Conservation (phyloP, 2,113 vertebrate genomes). For the Euleptes europaea region DNA sequence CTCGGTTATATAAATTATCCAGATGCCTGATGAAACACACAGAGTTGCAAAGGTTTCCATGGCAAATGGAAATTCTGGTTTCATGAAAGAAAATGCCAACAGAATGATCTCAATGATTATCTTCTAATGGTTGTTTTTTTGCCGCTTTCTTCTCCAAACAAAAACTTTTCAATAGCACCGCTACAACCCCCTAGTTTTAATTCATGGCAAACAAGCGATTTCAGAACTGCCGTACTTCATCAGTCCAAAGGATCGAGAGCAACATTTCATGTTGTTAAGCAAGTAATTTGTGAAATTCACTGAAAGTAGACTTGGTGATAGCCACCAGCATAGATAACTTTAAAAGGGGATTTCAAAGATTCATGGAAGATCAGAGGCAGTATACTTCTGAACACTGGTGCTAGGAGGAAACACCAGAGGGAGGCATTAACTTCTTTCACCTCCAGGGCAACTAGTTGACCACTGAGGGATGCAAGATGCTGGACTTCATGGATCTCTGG, state of each 20-base stretch:
- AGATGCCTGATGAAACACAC: background rate
- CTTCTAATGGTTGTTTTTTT: background rate
- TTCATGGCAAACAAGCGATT: background rate
- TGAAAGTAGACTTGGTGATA: background rate
- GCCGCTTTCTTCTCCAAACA: background rate
- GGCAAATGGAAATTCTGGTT: background rate
- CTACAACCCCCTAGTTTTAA: background rate
- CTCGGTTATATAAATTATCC: background rate
- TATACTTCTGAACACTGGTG: background rate
- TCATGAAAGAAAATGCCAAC: background rate
- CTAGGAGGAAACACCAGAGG: background rate
- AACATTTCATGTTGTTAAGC: background rate
- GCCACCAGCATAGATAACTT: background rate
- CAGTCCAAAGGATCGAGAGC: background rate
- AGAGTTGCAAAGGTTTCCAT: background rate
- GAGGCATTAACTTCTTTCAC: no score
- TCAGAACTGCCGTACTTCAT: background rate
- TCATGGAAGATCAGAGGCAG: background rate
- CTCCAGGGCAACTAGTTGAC: no score
- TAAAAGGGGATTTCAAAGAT: background rate
- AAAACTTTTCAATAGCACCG: background rate
- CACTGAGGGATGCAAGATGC: no score
- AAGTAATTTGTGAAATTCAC: background rate
- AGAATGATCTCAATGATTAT: background rate
- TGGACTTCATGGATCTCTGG: no score